Evolutionary conservation across 1,140 invertebrate genomes (phyloP).

Genomic region (Sinonovacula constricta): DNA sequence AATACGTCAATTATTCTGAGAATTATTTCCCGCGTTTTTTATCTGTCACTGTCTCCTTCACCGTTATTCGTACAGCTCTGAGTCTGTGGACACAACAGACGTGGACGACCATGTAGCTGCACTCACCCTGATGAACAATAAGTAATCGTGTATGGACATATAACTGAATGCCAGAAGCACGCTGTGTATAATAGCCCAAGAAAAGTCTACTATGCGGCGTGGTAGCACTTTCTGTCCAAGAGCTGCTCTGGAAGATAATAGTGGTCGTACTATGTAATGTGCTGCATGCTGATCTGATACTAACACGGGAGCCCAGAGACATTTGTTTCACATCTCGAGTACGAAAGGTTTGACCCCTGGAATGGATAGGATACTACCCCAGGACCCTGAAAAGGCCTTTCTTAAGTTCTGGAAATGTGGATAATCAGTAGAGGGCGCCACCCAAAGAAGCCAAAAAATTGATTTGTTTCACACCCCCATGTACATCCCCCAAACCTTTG

Average conservation of each 20-base stretch:
- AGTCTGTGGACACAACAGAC: not conserved
- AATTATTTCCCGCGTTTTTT: not conserved
- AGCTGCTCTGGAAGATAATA: slow-evolving; percentile 6
- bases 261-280: slow-evolving; percentile 5
- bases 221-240: slow-evolving; percentile 4
- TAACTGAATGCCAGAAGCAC: slow-evolving; percentile 6
- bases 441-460: no score
- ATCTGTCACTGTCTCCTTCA: slow-evolving; percentile 9
- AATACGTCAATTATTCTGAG: not conserved
- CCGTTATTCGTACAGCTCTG: not conserved
- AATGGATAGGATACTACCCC: no score
- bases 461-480: no score
- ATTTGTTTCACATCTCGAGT: no score
- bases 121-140: not conserved
- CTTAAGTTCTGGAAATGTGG: no score
- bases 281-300: not conserved
- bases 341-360: no score
- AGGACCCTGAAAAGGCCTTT: no score
- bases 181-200: slow-evolving; percentile 6
- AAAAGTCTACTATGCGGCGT: slow-evolving; percentile 11
- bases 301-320: no score
- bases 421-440: no score
- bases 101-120: slow-evolving; percentile 3
- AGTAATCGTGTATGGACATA: not conserved
- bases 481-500: no score